Evolutionary conservation across 2,888 invertebrate genomes (phyloP).

Genomic region (Melieria picta): DNA sequence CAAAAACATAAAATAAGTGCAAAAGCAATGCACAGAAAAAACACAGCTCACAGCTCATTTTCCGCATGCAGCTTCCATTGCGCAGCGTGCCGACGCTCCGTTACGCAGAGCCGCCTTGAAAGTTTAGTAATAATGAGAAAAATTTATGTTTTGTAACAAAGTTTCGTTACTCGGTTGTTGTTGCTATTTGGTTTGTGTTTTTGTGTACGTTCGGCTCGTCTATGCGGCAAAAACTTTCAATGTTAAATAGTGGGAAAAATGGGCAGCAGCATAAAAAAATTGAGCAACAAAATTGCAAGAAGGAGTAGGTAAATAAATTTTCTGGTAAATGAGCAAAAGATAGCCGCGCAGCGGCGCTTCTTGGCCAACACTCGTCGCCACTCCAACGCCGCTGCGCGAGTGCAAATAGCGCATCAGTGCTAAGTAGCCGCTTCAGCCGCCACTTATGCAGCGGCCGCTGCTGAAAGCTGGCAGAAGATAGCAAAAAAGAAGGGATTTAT

Average conservation of each 20-base stretch:
- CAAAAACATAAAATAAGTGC: too few species aligned
- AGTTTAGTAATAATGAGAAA: constrained; percentile 23
- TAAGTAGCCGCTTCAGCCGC: too few species aligned
- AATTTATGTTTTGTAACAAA: constrained; percentile 15
- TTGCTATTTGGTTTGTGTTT: too few species aligned
- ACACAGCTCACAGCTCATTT: neutral
- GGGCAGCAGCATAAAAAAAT: neutral
- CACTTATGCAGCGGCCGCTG: too few species aligned
- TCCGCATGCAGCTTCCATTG: neutral
- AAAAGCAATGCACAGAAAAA: neutral
- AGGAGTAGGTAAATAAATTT: constrained; percentile 12
- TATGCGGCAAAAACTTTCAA: neutral
- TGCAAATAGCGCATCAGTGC: too few species aligned
- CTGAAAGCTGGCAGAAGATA: neutral
- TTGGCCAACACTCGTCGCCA: too few species aligned
- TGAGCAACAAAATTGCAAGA: neutral
- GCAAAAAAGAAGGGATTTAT: constrained; percentile 18
- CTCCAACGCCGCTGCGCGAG: too few species aligned
- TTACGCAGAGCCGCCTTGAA: constrained; percentile 14
- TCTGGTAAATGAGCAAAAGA: constrained; percentile 19
- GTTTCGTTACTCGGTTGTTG: neutral
- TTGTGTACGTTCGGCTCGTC: too few species aligned
- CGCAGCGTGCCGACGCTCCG: neutral
- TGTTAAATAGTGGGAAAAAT: neutral
- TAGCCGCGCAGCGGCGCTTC: neutral